Evolutionary conservation across 1,140 invertebrate species (phyloP).

Genomic region (Orchesella cincta): DNA sequence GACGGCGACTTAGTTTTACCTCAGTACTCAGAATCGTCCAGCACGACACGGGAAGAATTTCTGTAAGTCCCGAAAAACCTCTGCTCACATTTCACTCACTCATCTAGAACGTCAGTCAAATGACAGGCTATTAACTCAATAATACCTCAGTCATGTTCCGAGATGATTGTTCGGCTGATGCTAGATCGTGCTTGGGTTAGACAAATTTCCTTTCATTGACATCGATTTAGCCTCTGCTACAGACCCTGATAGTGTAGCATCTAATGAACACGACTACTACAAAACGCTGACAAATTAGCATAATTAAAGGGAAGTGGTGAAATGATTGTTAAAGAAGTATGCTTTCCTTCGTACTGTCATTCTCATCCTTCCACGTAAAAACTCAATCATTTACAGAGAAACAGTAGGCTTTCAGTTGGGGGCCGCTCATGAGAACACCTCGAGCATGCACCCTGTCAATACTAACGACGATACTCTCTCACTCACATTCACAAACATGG

Average conservation of each 20-base stretch:
- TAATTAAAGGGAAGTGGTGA: conserved; percentile 17
- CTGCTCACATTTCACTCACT: not conserved
- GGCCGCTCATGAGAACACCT: no score
- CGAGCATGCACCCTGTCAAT: no score
- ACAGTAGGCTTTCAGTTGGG: no score
- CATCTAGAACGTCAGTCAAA: not conserved
- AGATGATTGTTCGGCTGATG: conserved; percentile 4
- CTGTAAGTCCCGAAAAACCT: conserved; percentile 39
- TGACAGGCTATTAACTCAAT: not conserved
- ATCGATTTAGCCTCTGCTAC: not conserved
- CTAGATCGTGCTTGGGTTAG: conserved; percentile 20
- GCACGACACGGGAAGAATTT: conserved; percentile 49
- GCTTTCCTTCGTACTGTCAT: conserved; percentile 30
- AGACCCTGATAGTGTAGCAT: no score
- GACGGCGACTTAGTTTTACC: conserved; percentile 16
- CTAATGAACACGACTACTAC: not conserved
- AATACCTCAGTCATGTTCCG: not conserved
- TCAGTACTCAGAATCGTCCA: conserved; percentile 2
- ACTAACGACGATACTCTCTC: no score
- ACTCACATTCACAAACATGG: no score
- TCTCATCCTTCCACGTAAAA: conserved; percentile 1
- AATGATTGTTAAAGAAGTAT: conserved; percentile 38
- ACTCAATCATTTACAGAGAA: not conserved
- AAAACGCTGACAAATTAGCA: conserved; percentile 27
- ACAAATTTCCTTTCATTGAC: not conserved